phyloP scores from a whole-genome alignment of 2,113 vertebrate genomes.

The Tetrao urogallus region DNA sequence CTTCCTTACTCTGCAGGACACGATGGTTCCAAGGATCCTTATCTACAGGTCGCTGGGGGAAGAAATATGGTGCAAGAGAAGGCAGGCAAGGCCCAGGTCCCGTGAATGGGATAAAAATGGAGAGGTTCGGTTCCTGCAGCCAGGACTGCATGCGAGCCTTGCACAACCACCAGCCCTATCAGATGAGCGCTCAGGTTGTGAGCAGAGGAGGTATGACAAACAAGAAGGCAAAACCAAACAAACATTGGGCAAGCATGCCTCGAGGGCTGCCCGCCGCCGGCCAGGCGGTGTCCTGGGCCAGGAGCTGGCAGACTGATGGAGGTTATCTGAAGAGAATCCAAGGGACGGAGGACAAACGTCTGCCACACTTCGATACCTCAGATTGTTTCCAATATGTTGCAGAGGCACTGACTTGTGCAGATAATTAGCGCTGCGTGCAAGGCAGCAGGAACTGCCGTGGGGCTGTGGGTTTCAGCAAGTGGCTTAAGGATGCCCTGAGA shows the following conservation, averaged over 20 bases:
- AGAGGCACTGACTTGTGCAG: not conserved
- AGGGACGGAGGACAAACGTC: not conserved
- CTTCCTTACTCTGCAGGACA: not conserved
- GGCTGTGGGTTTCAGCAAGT: not conserved
- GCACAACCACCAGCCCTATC: not conserved
- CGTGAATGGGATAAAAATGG: not conserved
- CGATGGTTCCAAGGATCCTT: not conserved
- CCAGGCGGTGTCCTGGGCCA: not conserved
- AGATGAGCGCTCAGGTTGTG: not conserved
- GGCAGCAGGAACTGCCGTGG: not conserved
- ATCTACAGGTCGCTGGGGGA: not conserved
- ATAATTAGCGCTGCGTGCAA: not conserved
- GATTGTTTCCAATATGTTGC: not conserved
- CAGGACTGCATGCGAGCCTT: not conserved
- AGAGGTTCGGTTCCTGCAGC: not conserved
- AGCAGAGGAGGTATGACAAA: not conserved
- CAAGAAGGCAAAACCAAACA: conserved; percentile 8
- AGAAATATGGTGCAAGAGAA: not conserved
- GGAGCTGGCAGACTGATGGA: too few species aligned
- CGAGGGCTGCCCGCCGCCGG: not conserved
- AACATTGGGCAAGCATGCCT: not conserved
- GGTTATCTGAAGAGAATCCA: not conserved
- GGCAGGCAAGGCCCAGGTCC: not conserved
- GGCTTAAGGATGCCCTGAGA: not conserved
- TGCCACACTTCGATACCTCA: not conserved